These are phyloP conservation scores for Lingula anatina DNA, from an alignment of 2,888 invertebrate species.

Conservation along the genomic window DNA sequence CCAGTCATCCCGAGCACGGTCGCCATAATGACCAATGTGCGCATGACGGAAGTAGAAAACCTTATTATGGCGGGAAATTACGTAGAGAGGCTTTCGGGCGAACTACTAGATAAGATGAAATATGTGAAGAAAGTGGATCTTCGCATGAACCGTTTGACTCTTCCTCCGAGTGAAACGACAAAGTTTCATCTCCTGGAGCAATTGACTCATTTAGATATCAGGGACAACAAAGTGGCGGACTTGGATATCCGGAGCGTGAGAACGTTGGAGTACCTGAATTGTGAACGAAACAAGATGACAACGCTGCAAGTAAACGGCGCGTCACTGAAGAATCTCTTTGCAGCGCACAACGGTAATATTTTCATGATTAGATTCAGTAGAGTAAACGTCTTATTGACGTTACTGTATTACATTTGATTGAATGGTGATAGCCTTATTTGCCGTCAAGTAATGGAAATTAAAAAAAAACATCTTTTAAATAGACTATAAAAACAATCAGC, in stretches of 20 bases:
- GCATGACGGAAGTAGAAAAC: constrained; percentile 37
- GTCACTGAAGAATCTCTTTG: constrained; percentile 49
- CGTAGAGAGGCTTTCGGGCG: constrained; percentile 41
- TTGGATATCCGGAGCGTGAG: constrained; percentile 50
- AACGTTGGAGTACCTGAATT: constrained; percentile 51
- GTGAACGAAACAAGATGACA: constrained; percentile 50
- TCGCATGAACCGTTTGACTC: constrained; percentile 44
- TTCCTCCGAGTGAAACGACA: constrained; percentile 41
- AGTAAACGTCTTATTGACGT: too few relatives aligned
- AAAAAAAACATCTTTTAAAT: not conserved
- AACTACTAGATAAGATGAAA: constrained; percentile 40
- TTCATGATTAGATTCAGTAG: not conserved
- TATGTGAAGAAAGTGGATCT: constrained; percentile 50
- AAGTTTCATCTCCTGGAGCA: constrained; percentile 44
- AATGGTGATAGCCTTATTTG: constrained; percentile 1
- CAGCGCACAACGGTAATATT: constrained; percentile 48
- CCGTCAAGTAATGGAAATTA: not conserved
- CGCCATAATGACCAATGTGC: constrained; percentile 35
- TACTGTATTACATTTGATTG: not conserved
- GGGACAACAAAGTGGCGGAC: constrained; percentile 49
- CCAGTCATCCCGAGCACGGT: constrained; percentile 40
- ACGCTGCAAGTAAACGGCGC: constrained; percentile 51
- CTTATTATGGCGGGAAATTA: constrained; percentile 51
- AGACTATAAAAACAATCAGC: not conserved
- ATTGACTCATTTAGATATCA: constrained; percentile 51